These are phyloP conservation scores for Muscina levida DNA, from an alignment of 2,888 invertebrate genomes.

Conservation along the genomic window DNA sequence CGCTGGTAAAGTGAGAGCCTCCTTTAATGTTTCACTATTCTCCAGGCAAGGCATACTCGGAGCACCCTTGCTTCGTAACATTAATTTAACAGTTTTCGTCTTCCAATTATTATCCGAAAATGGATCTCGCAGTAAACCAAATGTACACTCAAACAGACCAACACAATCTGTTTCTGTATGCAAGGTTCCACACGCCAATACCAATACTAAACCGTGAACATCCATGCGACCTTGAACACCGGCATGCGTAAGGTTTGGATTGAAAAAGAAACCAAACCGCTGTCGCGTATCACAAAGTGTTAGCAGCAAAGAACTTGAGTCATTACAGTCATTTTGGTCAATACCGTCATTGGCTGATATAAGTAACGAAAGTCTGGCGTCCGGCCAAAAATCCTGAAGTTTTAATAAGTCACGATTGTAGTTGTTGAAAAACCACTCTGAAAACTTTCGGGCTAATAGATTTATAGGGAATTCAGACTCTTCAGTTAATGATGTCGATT, in stretches of 20 bases:
- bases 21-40: slow-evolving; percentile 71
- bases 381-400: slow-evolving; percentile 82
- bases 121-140: slow-evolving; percentile 84
- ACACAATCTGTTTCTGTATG: slow-evolving; percentile 81
- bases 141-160: slow-evolving; percentile 85
- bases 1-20: slow-evolving; percentile 72
- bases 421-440: slow-evolving; percentile 82
- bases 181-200: slow-evolving; percentile 84
- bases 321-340: slow-evolving; percentile 68
- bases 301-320: slow-evolving; percentile 74
- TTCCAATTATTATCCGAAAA: slow-evolving; percentile 85
- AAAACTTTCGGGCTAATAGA: slow-evolving; percentile 81
- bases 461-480: slow-evolving; percentile 76
- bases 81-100: slow-evolving; percentile 82
- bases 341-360: slow-evolving; percentile 71
- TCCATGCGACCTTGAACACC: slow-evolving; percentile 83
- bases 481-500: slow-evolving; percentile 39
- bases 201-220: slow-evolving; percentile 83
- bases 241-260: slow-evolving; percentile 82
- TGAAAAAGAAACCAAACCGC: slow-evolving; percentile 81
- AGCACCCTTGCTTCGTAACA: slow-evolving; percentile 77
- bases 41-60: slow-evolving; percentile 69
- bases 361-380: slow-evolving; percentile 76
- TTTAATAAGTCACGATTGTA: slow-evolving; percentile 79
- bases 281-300: slow-evolving; percentile 77